A percentile compares a stretch with the other conserved stretches of the same genome.
These are phyloP conservation scores for Cheilosia soror DNA, from an alignment of 2,888 invertebrate genomes.

Conservation along the genomic window DNA sequence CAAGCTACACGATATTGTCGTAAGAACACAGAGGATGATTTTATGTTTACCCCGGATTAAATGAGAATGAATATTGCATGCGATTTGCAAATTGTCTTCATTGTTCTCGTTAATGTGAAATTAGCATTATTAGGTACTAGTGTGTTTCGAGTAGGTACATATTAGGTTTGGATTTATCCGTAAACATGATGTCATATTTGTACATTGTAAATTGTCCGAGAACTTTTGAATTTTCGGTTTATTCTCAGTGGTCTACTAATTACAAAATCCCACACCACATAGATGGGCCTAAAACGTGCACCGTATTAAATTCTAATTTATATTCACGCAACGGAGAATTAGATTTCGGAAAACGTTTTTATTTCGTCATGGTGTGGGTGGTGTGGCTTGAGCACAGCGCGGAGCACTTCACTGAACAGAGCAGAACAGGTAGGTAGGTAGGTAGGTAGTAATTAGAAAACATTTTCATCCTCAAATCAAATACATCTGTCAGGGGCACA, in stretches of 20 bases:
- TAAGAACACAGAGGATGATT: slow-evolving; percentile 74
- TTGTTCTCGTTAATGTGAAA: slow-evolving; percentile 75
- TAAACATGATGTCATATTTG: slow-evolving; percentile 75
- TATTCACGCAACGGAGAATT: slow-evolving; percentile 75
- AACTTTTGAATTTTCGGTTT: slow-evolving; percentile 74
- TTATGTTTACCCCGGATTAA: slow-evolving; percentile 75
- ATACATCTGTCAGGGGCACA: slow-evolving; percentile 69
- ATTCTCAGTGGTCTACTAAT: slow-evolving; percentile 75
- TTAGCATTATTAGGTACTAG: slow-evolving; percentile 74
- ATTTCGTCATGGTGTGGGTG: slow-evolving; percentile 32
- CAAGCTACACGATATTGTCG: slow-evolving; percentile 69
- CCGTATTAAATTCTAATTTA: slow-evolving; percentile 74
- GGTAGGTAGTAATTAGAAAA: slow-evolving; percentile 65
- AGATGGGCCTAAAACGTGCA: slow-evolving; percentile 68
- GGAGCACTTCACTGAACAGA: background rate
- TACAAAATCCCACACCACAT: slow-evolving; percentile 72
- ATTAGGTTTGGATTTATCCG: slow-evolving; percentile 73
- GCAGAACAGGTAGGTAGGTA: background rate
- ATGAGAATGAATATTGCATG: slow-evolving; percentile 75
- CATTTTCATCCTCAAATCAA: slow-evolving; percentile 73
- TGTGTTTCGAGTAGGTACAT: slow-evolving; percentile 61
- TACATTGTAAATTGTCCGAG: slow-evolving; percentile 75
- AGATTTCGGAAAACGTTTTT: slow-evolving; percentile 70
- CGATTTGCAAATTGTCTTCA: slow-evolving; percentile 76
- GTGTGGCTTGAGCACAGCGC: background rate